Percentiles rank a stretch among this genome's conserved stretches.
Evolutionary conservation across 2,797 vertebrate genomes (phyloP).

Genomic region (Anguilla marmorata): DNA sequence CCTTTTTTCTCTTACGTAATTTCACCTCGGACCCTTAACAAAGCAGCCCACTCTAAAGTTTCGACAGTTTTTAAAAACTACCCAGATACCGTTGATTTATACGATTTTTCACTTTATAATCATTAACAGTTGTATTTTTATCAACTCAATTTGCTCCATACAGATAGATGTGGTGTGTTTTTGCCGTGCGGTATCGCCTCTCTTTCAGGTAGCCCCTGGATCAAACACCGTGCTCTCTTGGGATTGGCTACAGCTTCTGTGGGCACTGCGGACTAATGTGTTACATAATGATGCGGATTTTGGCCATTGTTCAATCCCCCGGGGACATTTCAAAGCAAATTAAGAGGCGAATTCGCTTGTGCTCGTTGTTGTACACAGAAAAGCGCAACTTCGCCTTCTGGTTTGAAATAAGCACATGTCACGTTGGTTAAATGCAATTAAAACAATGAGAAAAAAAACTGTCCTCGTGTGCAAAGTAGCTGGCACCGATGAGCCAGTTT

Average conservation of each 20-base stretch:
- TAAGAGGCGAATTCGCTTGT: conserved; percentile 31
- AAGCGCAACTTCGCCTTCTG: conserved; percentile 4
- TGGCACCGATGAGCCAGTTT: neutral
- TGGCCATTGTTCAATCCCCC: conserved; percentile 50
- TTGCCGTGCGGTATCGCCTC: neutral
- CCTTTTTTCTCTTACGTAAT: neutral
- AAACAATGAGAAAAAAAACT: neutral
- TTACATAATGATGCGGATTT: conserved; percentile 63
- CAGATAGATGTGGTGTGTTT: neutral
- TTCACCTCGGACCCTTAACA: neutral
- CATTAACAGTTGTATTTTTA: too few relatives aligned
- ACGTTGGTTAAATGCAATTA: neutral
- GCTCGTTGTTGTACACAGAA: conserved; percentile 29
- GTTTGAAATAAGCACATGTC: neutral
- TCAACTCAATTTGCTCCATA: neutral
- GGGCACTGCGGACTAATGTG: conserved; percentile 44
- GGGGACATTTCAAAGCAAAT: conserved; percentile 47
- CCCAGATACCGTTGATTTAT: neutral
- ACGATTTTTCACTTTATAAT: neutral
- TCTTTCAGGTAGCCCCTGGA: conserved; percentile 7
- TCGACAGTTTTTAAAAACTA: neutral
- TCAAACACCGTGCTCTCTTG: conserved; percentile 26
- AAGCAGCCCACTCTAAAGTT: neutral
- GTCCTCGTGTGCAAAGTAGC: neutral
- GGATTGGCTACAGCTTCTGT: conserved; percentile 41